These are phyloP conservation scores for Ornithorhynchus anatinus DNA, from an alignment of 2,113 vertebrate species.

Conservation along the genomic window DNA sequence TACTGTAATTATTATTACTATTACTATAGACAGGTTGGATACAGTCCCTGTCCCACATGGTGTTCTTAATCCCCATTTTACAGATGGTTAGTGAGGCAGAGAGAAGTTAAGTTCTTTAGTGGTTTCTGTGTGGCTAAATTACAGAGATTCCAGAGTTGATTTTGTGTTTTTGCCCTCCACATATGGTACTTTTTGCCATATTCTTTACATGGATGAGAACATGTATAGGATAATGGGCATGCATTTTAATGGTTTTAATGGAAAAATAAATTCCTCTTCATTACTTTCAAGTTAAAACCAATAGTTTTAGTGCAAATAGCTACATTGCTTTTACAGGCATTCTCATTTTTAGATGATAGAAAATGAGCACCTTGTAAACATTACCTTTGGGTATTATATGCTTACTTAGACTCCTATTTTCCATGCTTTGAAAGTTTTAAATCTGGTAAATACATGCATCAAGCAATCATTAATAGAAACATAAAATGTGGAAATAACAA, in stretches of 20 bases:
- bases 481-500: no score
- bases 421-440: background rate
- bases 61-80: no score
- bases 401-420: background rate
- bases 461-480: no score
- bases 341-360: background rate
- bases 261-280: background rate
- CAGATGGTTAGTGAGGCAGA: no score
- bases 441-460: no score
- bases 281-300: slow-evolving; percentile 11
- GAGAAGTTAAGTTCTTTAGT: no score
- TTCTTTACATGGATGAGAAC: slow-evolving; percentile 21
- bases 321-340: background rate
- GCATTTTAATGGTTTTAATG: slow-evolving; percentile 42
- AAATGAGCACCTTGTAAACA: background rate
- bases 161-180: slow-evolving; percentile 13
- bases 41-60: no score
- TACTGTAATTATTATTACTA: no score
- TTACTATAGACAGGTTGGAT: no score
- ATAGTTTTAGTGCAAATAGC: slow-evolving; percentile 11
- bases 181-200: slow-evolving; percentile 15
- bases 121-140: background rate
- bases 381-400: background rate
- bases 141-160: background rate
- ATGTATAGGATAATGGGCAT: slow-evolving; percentile 22